phyloP scores from a whole-genome alignment of 2,113 vertebrate genomes.

The Phaetusa simplex region DNA sequence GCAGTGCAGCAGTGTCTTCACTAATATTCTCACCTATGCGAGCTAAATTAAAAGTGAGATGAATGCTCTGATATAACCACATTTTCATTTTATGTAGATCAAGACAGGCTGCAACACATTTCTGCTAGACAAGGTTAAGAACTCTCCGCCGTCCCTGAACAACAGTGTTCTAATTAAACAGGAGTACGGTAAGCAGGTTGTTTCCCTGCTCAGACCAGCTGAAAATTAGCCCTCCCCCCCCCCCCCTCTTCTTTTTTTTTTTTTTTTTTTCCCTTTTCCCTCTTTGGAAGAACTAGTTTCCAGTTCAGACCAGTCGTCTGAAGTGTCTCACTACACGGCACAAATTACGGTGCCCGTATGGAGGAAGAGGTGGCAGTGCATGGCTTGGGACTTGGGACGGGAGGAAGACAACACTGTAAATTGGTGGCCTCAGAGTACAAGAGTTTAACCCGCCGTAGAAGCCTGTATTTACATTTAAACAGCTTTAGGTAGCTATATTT shows the following conservation, averaged over 20 bases:
- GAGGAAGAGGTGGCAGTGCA: background rate
- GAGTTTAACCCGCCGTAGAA: background rate
- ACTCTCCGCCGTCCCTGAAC: slow-evolving; percentile 56
- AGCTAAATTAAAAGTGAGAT: slow-evolving; percentile 68
- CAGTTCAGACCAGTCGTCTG: background rate
- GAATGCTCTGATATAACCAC: slow-evolving; percentile 65
- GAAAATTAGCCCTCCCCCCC: background rate
- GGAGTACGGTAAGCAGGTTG: slow-evolving; percentile 60
- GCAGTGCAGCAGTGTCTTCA: slow-evolving; percentile 57
- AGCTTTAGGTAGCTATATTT: background rate
- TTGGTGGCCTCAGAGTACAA: background rate
- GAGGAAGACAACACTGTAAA: background rate
- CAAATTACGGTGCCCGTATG: background rate
- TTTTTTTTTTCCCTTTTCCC: accelerated
- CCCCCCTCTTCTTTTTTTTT: too few species aligned
- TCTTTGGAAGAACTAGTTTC: background rate
- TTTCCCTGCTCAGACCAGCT: slow-evolving; percentile 37
- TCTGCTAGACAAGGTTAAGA: slow-evolving; percentile 68
- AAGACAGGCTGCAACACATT: slow-evolving; percentile 67
- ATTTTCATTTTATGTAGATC: slow-evolving; percentile 70
- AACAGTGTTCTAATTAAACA: slow-evolving; percentile 67
- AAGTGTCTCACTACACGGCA: background rate
- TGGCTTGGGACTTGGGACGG: background rate
- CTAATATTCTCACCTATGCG: slow-evolving; percentile 58
- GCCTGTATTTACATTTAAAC: background rate